These are phyloP conservation scores for Apus apus DNA, from an alignment of 2,113 vertebrate genomes.

Conservation along the genomic window DNA sequence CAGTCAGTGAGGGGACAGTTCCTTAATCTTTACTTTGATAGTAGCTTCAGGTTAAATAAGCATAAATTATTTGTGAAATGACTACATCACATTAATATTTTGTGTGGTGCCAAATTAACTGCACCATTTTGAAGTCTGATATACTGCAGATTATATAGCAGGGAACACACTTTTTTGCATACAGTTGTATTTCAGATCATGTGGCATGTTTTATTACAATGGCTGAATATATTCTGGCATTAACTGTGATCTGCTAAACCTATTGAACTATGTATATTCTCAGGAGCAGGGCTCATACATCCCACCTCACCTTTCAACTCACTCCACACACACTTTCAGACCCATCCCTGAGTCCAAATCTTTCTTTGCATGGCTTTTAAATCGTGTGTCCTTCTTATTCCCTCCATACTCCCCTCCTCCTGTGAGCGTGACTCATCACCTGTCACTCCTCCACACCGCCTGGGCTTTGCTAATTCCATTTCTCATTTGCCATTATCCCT, in stretches of 20 bases:
- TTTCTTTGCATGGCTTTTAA: background rate
- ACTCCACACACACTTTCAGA: background rate
- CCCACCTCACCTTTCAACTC: background rate
- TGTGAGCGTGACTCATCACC: background rate
- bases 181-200: background rate
- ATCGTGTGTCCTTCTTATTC: background rate
- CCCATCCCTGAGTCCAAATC: background rate
- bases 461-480: conserved; percentile 16
- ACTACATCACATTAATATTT: background rate
- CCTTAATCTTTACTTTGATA: background rate
- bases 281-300: background rate
- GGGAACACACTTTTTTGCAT: background rate
- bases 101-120: background rate
- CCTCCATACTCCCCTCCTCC: background rate
- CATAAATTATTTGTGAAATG: background rate
- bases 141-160: background rate
- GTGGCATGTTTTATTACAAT: background rate
- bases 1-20: background rate
- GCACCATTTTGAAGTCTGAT: background rate
- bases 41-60: background rate
- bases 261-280: background rate
- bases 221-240: background rate
- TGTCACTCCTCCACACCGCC: background rate
- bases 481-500: background rate
- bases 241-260: background rate